Percentiles rank a stretch among this genome's conserved stretches.
phyloP scores from a whole-genome alignment of 64 coral and sea anemone species.

The Stylophora pistillata region DNA sequence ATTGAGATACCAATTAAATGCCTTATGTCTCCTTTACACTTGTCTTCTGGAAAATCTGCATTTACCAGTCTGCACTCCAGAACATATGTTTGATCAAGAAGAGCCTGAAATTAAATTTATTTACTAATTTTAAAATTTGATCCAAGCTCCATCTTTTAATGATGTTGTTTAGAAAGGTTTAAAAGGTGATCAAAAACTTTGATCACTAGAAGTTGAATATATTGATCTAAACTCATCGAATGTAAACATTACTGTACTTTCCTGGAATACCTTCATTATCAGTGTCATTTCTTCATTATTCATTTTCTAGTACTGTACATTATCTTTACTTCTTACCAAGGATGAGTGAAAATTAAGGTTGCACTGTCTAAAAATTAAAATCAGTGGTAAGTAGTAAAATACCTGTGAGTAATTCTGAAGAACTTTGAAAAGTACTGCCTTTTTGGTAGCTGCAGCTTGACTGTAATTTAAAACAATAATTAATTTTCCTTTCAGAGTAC shows the following conservation, averaged over 20 bases:
- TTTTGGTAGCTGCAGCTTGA: neutral
- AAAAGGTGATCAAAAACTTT: no score
- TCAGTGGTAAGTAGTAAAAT: neutral
- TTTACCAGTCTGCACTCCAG: constrained; percentile 55
- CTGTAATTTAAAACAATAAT: neutral
- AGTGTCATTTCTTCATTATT: no score
- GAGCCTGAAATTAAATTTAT: constrained; percentile 28
- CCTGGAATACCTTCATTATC: no score
- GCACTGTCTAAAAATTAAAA: no score
- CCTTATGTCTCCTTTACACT: constrained; percentile 18
- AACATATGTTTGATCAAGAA: constrained; percentile 65
- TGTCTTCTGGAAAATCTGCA: constrained; percentile 50
- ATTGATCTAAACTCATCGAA: no score
- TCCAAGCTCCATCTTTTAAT: neutral
- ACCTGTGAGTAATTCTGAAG: constrained; percentile 36
- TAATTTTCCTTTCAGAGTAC: no score
- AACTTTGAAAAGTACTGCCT: neutral
- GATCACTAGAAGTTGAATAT: no score
- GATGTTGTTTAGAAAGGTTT: no score
- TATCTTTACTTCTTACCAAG: no score
- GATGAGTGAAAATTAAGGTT: no score
- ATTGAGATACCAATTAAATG: constrained; percentile 33
- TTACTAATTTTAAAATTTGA: neutral
- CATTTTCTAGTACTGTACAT: no score
- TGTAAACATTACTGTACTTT: no score